phyloP scores from a whole-genome alignment of 2,113 vertebrate genomes.

The Cichladusa arquata region DNA sequence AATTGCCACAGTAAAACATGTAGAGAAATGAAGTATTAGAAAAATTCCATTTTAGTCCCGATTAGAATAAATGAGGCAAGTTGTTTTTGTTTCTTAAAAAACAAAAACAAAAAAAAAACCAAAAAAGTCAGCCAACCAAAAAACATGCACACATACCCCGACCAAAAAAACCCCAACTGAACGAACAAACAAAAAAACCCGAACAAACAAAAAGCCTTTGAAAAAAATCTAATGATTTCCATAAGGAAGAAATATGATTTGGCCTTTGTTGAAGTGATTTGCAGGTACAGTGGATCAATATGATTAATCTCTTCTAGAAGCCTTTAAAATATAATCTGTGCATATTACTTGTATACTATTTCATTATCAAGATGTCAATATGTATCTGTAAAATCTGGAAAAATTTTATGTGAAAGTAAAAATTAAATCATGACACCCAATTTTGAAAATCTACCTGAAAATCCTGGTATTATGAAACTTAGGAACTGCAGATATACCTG shows the following conservation, averaged over 20 bases:
- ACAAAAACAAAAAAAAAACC: background rate
- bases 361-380: background rate
- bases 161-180: background rate
- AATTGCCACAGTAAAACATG: background rate
- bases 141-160: background rate
- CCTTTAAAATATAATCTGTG: background rate
- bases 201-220: background rate
- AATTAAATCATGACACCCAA: background rate
- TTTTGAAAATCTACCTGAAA: background rate
- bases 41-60: background rate
- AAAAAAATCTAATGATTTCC: background rate
- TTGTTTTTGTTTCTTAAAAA: background rate
- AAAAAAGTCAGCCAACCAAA: background rate
- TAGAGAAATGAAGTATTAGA: background rate
- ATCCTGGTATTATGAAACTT: background rate
- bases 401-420: background rate
- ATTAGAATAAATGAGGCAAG: background rate
- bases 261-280: background rate
- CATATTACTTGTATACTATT: background rate
- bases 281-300: background rate
- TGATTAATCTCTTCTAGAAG: background rate
- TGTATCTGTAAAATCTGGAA: background rate
- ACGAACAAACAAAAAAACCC: background rate
- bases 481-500: background rate
- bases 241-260: background rate